Evolutionary conservation across 2,888 invertebrate species (phyloP).

Genomic region (Chromoteleia sp.): DNA sequence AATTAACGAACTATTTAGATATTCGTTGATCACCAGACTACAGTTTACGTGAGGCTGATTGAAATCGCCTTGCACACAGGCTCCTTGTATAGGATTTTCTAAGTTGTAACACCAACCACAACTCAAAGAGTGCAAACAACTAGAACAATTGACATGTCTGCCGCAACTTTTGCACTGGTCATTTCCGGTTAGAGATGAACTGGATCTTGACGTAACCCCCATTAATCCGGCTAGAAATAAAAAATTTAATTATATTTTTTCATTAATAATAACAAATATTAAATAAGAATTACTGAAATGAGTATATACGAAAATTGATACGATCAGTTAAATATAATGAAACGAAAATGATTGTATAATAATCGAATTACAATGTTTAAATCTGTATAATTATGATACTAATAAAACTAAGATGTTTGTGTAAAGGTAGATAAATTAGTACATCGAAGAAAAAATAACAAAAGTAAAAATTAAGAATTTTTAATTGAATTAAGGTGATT

Average conservation of each 20-base stretch:
- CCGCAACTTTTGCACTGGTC: slow-evolving; percentile 93
- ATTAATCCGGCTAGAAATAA: slow-evolving; percentile 84
- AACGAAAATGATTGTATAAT: too few relatives aligned
- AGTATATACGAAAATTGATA: too few relatives aligned
- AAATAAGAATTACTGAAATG: too few relatives aligned
- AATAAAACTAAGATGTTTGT: too few relatives aligned
- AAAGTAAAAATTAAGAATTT: too few relatives aligned
- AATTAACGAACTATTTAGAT: slow-evolving; percentile 84
- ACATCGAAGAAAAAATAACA: too few relatives aligned
- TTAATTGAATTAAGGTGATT: too few relatives aligned
- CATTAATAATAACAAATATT: neutral
- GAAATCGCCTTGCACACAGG: slow-evolving; percentile 94
- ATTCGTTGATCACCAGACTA: slow-evolving; percentile 87
- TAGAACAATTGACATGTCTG: slow-evolving; percentile 90
- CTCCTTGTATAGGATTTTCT: slow-evolving; percentile 94
- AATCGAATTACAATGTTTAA: too few relatives aligned
- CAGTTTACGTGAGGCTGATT: slow-evolving; percentile 91
- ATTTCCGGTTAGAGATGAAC: slow-evolving; percentile 79
- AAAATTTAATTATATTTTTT: slow-evolving; percentile 6
- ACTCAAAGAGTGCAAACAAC: slow-evolving; percentile 92
- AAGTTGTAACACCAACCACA: slow-evolving; percentile 98
- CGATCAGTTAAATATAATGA: too few relatives aligned
- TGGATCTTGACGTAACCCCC: slow-evolving; percentile 81
- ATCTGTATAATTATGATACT: too few relatives aligned
- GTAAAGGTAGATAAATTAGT: too few relatives aligned